A percentile compares a stretch with the other conserved stretches of the same genome.
Evolutionary conservation across 2,888 invertebrate species (phyloP).

Genomic region (Candidula unifasciata): DNA sequence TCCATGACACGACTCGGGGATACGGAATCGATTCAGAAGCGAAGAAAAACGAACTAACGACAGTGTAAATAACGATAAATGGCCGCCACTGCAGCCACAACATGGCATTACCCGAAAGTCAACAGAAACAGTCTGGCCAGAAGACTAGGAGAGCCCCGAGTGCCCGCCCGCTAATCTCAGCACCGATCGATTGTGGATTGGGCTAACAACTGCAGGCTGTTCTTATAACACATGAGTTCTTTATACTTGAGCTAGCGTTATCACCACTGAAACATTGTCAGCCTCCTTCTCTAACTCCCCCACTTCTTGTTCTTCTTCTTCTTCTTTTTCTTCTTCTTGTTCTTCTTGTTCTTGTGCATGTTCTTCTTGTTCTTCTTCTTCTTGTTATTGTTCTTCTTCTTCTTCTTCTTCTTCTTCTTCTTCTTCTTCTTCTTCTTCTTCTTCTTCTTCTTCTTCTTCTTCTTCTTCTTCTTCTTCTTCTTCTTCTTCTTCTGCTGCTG

Average conservation of each 20-base stretch:
- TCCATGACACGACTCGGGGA: background rate
- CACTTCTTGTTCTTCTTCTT: too few species aligned
- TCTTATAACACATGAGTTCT: background rate
- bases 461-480: background rate
- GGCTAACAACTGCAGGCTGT: background rate
- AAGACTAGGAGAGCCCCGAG: background rate
- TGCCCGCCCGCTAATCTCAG: background rate
- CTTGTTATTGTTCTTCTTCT: background rate
- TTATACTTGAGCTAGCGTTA: background rate
- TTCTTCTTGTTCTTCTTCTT: too few species aligned
- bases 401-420: background rate
- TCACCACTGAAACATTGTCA: background rate
- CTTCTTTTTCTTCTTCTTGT: too few species aligned
- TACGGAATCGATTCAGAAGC: too few species aligned
- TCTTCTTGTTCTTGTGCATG: background rate
- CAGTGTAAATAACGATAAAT: background rate
- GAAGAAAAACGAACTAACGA: background rate
- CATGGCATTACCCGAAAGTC: background rate
- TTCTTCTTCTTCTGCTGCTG: too few species aligned
- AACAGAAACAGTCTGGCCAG: background rate
- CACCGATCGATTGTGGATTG: background rate
- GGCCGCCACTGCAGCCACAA: too few species aligned
- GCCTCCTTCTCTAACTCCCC: background rate
- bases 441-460: slow-evolving; percentile 13
- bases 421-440: slow-evolving; percentile 1